Conservation (phyloP, 2,888 invertebrate genomes). For the Formica aserva region DNA sequence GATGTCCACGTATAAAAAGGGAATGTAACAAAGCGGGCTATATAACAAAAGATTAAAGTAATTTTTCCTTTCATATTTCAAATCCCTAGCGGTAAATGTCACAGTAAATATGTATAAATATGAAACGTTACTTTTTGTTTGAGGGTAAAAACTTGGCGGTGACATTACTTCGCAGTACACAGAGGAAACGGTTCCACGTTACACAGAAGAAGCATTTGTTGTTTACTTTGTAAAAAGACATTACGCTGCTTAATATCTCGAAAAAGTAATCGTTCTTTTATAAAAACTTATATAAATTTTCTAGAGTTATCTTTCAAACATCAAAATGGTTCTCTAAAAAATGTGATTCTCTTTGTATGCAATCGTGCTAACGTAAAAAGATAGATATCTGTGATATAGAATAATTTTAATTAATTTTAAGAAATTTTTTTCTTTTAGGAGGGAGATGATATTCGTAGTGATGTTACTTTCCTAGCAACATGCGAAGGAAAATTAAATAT, state of each 20-base stretch:
- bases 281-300: background rate
- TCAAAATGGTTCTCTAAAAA: background rate
- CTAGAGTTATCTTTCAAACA: background rate
- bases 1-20: background rate
- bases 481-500: background rate
- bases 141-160: background rate
- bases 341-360: background rate
- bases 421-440: background rate
- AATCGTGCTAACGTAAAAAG: background rate
- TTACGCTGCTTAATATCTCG: conserved; percentile 5
- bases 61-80: conserved; percentile 24
- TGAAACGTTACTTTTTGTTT: conserved; percentile 17
- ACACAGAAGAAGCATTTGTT: background rate
- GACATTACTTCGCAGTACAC: background rate
- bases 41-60: conserved; percentile 27
- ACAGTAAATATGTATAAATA: conserved; percentile 36
- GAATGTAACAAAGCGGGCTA: too few species aligned
- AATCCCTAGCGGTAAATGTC: background rate
- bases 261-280: background rate
- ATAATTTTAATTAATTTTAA: background rate
- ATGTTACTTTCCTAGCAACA: background rate
- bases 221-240: background rate
- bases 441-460: background rate
- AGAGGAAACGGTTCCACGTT: conserved; percentile 13
- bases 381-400: background rate